Percentiles rank a stretch among this genome's conserved stretches.
phyloP scores from a whole-genome alignment of 2,797 vertebrate genomes.

The Pogoniulus pusillus region DNA sequence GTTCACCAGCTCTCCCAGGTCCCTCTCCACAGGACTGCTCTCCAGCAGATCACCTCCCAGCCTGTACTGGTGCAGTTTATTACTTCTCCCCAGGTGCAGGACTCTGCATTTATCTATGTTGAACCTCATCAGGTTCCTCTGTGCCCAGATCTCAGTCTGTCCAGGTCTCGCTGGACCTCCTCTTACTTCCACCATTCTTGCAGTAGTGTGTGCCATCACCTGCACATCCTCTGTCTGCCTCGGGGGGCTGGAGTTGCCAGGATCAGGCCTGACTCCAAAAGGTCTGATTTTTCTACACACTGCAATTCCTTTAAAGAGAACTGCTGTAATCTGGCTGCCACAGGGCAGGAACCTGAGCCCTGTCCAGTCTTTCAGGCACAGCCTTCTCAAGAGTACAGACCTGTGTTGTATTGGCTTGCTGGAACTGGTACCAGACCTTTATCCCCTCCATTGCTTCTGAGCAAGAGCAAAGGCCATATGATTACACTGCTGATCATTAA shows the following conservation, averaged over 20 bases:
- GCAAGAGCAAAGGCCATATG: neutral
- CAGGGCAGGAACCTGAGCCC: neutral
- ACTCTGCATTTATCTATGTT: too few relatives aligned
- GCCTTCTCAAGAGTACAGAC: neutral
- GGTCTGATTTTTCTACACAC: neutral
- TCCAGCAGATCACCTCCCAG: too few relatives aligned
- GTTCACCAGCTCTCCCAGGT: too few relatives aligned
- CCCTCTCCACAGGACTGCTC: too few relatives aligned
- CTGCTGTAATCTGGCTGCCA: neutral
- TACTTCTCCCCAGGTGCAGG: too few relatives aligned
- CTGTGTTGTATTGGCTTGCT: neutral
- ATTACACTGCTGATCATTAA: neutral
- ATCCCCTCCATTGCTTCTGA: neutral
- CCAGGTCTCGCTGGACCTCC: too few relatives aligned
- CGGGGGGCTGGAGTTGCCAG: accelerated
- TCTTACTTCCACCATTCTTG: accelerated
- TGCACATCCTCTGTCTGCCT: neutral
- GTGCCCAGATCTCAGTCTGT: too few relatives aligned
- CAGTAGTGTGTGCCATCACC: neutral
- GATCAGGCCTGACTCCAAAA: neutral
- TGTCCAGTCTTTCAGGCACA: neutral
- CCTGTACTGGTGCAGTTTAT: too few relatives aligned
- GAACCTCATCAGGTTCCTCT: too few relatives aligned
- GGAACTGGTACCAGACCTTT: accelerated
- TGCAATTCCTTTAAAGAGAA: neutral